phyloP scores from a whole-genome alignment of 2,888 invertebrate species.

The Chloroclystis v-ata region DNA sequence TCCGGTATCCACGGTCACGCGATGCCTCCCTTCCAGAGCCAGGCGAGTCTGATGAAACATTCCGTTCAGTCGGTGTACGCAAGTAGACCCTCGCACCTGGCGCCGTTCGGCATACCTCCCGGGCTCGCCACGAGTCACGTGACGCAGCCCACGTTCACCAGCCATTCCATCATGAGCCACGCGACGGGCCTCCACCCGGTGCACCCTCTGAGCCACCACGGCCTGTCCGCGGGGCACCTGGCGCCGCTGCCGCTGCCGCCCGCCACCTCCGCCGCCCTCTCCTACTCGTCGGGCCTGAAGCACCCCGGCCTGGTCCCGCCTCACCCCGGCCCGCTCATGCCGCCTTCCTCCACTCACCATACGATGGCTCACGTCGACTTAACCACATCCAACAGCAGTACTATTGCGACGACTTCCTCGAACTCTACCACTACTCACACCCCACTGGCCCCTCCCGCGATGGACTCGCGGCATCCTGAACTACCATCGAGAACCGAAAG shows the following conservation, averaged over 20 bases:
- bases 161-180: conserved; percentile 63
- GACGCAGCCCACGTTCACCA: conserved; percentile 42
- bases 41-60: conserved; percentile 72
- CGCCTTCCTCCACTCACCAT: conserved; percentile 47
- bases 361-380: conserved; percentile 49
- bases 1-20: conserved; percentile 68
- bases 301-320: conserved; percentile 53
- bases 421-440: conserved; percentile 49
- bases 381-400: conserved; percentile 21
- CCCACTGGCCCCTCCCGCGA: conserved; percentile 53
- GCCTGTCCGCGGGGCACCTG: conserved; percentile 47
- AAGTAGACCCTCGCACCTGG: conserved; percentile 63
- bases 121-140: conserved; percentile 70
- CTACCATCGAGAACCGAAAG: conserved; percentile 67
- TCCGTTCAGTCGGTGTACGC: conserved; percentile 65
- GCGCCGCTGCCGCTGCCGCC: conserved; percentile 48
- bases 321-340: conserved; percentile 35
- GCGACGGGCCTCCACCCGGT: conserved; percentile 50
- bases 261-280: conserved; percentile 49
- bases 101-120: conserved; percentile 58
- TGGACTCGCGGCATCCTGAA: conserved; percentile 59
- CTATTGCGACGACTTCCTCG: conserved; percentile 44
- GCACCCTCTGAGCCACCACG: conserved; percentile 43
- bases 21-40: conserved; percentile 63
- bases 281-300: conserved; percentile 58